Conservation (phyloP, 2,113 vertebrate genomes). For the Gasterosteus aculeatus region DNA sequence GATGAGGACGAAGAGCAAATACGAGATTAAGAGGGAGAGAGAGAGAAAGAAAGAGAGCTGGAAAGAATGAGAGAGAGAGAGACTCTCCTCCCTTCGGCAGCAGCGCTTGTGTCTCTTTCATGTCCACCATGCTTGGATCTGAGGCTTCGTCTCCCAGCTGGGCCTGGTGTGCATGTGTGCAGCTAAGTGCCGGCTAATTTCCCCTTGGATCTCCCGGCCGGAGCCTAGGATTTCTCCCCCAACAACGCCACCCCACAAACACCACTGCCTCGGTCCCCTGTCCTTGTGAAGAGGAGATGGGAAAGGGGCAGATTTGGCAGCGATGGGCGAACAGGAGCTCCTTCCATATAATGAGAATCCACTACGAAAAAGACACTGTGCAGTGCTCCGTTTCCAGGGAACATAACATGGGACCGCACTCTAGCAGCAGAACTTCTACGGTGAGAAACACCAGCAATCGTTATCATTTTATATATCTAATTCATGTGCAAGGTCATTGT, state of each 20-base stretch:
- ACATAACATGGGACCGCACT: not conserved
- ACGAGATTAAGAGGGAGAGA: constrained; percentile 48
- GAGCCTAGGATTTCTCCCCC: constrained; percentile 41
- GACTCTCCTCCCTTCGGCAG: constrained; percentile 52
- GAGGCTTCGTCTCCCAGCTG: constrained; percentile 67
- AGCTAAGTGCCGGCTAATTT: constrained; percentile 79
- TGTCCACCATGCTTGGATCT: constrained; percentile 73
- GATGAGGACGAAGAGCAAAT: constrained; percentile 58
- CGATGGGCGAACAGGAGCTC: constrained; percentile 2
- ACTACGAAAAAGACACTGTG: not conserved
- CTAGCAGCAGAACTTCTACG: not conserved
- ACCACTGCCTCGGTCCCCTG: constrained; percentile 1
- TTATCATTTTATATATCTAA: too few species aligned
- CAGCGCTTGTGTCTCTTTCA: constrained; percentile 71
- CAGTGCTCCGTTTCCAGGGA: not conserved
- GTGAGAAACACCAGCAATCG: too few species aligned
- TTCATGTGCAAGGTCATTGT: not conserved
- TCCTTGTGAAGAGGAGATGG: constrained; percentile 5
- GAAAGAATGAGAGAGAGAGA: constrained; percentile 27
- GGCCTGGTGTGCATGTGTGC: constrained; percentile 71
- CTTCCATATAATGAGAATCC: not conserved
- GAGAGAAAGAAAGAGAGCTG: constrained; percentile 7
- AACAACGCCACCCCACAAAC: not conserved
- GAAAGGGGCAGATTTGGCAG: not conserved
- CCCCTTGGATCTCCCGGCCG: constrained; percentile 68